phyloP scores from a whole-genome alignment of 2,797 vertebrate species.

The Diplodus puntazzo region DNA sequence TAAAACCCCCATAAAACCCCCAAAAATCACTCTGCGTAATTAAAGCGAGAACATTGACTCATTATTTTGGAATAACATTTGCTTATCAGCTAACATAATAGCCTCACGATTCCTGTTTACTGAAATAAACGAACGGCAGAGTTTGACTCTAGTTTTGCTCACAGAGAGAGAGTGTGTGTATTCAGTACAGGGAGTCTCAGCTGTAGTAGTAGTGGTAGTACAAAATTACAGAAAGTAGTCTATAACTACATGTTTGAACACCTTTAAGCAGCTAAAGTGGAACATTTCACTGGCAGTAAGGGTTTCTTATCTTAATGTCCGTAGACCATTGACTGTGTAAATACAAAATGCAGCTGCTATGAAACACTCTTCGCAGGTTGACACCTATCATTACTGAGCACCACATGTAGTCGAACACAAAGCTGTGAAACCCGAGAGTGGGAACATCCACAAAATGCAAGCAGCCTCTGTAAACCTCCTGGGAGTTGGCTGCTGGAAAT shows the following conservation, averaged over 20 bases:
- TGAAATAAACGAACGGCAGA: not conserved
- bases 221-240: not conserved
- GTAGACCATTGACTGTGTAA: not conserved
- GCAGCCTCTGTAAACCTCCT: constrained; percentile 2
- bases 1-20: not conserved
- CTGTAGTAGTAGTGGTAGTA: not conserved
- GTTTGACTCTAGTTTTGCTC: not conserved
- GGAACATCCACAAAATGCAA: not conserved
- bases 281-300: not conserved
- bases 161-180: not conserved
- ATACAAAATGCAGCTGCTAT: constrained; percentile 5
- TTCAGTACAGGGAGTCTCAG: not conserved
- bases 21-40: not conserved
- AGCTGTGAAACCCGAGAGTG: constrained; percentile 38
- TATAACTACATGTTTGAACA: not conserved
- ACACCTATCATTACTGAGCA: not conserved
- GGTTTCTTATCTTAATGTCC: not conserved
- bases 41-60: not conserved
- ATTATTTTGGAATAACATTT: constrained; percentile 13
- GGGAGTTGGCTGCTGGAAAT: constrained; percentile 12
- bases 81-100: not conserved
- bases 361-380: not conserved
- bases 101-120: not conserved
- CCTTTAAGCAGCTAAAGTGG: not conserved
- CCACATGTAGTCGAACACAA: constrained; percentile 11